These are phyloP conservation scores for Periplaneta americana DNA, from an alignment of 1,140 invertebrate genomes.

Conservation along the genomic window DNA sequence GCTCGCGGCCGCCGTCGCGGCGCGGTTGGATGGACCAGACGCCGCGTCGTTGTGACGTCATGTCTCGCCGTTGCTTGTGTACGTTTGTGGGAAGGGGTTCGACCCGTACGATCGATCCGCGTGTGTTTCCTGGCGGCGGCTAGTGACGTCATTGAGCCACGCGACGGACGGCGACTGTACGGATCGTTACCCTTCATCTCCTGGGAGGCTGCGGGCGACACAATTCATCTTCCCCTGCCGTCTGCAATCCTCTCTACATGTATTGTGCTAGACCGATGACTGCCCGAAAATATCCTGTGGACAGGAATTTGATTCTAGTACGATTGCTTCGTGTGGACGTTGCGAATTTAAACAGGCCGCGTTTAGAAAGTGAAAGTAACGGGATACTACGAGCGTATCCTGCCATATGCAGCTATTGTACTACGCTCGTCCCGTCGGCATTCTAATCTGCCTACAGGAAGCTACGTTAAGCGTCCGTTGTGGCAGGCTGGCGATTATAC, in stretches of 20 bases:
- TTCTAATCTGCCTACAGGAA: too few species aligned
- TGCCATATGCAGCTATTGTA: too few species aligned
- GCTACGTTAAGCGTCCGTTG: too few species aligned
- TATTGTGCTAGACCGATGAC: too few species aligned
- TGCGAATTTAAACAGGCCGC: too few species aligned
- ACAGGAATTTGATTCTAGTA: too few species aligned
- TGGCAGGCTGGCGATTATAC: too few species aligned
- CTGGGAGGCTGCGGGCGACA: not conserved
- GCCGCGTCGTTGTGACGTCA: not conserved
- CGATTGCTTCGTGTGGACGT: too few species aligned
- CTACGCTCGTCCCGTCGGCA: too few species aligned
- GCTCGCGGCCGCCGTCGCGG: not conserved
- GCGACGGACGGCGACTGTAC: not conserved
- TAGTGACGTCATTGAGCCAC: not conserved
- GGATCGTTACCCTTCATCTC: not conserved
- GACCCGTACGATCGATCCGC: not conserved
- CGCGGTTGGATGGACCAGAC: not conserved
- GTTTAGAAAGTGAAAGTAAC: too few species aligned
- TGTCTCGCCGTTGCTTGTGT: not conserved
- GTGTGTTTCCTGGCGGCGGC: not conserved
- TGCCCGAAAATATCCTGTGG: too few species aligned
- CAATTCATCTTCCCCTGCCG: not conserved
- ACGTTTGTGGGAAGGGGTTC: not conserved
- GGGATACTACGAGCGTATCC: too few species aligned
- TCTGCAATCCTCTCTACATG: not conserved